These are phyloP conservation scores for Zoanthus solanderi DNA, from an alignment of 92 coral and sea anemone genomes.

Conservation along the genomic window DNA sequence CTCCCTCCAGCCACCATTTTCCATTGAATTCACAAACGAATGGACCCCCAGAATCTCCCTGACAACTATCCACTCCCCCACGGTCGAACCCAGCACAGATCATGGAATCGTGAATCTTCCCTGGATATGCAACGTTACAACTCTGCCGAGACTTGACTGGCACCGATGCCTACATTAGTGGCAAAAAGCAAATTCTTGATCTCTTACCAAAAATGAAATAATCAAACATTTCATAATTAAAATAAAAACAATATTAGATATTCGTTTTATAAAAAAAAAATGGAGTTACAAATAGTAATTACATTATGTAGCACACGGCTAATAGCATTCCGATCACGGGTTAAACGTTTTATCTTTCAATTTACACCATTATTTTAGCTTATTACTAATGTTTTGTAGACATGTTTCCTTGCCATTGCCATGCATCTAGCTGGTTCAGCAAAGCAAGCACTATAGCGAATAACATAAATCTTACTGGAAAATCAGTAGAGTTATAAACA, in stretches of 20 bases:
- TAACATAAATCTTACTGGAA: too few relatives aligned
- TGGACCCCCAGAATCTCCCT: constrained; percentile 27
- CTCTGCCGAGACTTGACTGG: constrained; percentile 4
- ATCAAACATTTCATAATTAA: neutral
- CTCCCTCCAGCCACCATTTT: constrained; percentile 16
- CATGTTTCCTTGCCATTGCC: too few relatives aligned
- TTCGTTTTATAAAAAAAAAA: neutral
- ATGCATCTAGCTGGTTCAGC: too few relatives aligned
- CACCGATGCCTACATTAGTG: constrained; percentile 2
- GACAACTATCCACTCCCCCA: constrained; percentile 20
- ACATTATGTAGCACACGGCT: too few relatives aligned
- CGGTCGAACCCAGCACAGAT: constrained; percentile 13
- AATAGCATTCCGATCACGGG: too few relatives aligned
- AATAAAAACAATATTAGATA: neutral
- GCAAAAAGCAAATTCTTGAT: neutral
- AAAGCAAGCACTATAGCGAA: too few relatives aligned
- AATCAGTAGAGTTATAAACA: too few relatives aligned
- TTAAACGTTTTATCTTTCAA: too few relatives aligned
- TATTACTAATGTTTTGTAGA: too few relatives aligned
- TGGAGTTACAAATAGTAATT: too few relatives aligned
- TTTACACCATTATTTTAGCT: too few relatives aligned
- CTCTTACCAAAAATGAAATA: neutral
- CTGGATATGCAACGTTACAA: constrained; percentile 13
- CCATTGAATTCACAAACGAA: constrained; percentile 16
- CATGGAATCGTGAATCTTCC: constrained; percentile 7